phyloP scores from a whole-genome alignment of 2,888 invertebrate species.

The Andrena praecox region DNA sequence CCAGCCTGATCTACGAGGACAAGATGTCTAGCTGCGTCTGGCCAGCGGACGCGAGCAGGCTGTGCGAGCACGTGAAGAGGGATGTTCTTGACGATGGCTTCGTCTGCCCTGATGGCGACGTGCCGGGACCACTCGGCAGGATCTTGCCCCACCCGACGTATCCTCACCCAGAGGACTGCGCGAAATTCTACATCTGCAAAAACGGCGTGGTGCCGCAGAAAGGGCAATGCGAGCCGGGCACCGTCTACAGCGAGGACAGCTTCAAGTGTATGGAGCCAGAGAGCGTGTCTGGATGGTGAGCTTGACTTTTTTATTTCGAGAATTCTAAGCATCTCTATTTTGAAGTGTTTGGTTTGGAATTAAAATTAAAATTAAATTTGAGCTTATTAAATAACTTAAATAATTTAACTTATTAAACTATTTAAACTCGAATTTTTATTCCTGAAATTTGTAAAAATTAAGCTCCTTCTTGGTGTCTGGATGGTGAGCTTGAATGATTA shows the following conservation, averaged over 20 bases:
- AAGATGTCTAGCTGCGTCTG: slow-evolving; percentile 91
- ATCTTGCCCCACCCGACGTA: slow-evolving; percentile 91
- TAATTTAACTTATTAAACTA: too few species aligned
- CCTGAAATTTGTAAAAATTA: too few species aligned
- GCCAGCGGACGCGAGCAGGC: slow-evolving; percentile 88
- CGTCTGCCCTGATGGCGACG: slow-evolving; percentile 90
- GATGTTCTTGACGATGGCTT: slow-evolving; percentile 92
- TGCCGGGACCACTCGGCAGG: slow-evolving; percentile 89
- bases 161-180: slow-evolving; percentile 92
- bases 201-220: slow-evolving; percentile 92
- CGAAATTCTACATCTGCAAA: slow-evolving; percentile 93
- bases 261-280: slow-evolving; percentile 92
- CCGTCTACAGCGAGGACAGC: slow-evolving; percentile 92
- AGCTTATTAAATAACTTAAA: too few species aligned
- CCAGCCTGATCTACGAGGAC: slow-evolving; percentile 92
- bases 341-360: too few species aligned
- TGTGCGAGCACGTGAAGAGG: slow-evolving; percentile 86
- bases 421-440: too few species aligned
- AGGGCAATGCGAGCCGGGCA: slow-evolving; percentile 90
- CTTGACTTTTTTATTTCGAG: neutral
- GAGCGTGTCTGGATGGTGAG: slow-evolving; percentile 92
- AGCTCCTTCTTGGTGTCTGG: slow-evolving; percentile 86
- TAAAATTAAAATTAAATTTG: too few species aligned
- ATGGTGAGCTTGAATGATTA: slow-evolving; percentile 87
- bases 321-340: neutral